Conservation (phyloP, 2,797 vertebrate genomes). For the Periparus ater region DNA sequence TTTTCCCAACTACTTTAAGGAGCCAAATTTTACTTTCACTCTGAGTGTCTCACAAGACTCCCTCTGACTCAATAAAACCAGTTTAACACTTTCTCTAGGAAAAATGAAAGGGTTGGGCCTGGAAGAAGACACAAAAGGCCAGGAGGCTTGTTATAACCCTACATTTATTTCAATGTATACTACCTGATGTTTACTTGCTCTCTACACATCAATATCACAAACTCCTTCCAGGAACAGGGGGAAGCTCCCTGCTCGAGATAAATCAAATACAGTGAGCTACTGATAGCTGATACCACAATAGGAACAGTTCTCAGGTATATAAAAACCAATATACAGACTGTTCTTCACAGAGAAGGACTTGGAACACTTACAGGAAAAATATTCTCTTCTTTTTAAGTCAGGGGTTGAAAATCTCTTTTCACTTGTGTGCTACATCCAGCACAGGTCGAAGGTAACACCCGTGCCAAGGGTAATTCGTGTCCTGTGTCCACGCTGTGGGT, state of each 20-base stretch:
- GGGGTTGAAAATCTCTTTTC: background rate
- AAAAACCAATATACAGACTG: background rate
- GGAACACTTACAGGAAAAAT: background rate
- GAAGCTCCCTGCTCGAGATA: background rate
- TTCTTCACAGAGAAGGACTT: background rate
- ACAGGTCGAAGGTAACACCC: background rate
- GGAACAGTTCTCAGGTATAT: background rate
- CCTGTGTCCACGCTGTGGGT: fast-evolving
- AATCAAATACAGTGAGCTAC: background rate
- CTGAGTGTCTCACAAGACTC: background rate
- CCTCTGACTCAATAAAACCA: background rate
- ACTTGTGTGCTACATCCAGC: background rate
- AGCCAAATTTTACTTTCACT: background rate
- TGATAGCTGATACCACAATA: background rate
- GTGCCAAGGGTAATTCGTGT: background rate
- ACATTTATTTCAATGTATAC: background rate
- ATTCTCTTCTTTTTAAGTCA: background rate
- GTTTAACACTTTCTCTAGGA: background rate
- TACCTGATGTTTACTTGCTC: background rate
- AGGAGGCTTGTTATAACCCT: background rate
- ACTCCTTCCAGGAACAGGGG: background rate
- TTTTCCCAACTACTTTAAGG: background rate
- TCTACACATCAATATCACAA: background rate
- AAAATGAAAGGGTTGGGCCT: background rate
- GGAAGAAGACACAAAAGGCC: background rate